Base-by-base conservation (phyloP, 2,888 invertebrate genomes). In the Synergus gifuensis region DNA sequence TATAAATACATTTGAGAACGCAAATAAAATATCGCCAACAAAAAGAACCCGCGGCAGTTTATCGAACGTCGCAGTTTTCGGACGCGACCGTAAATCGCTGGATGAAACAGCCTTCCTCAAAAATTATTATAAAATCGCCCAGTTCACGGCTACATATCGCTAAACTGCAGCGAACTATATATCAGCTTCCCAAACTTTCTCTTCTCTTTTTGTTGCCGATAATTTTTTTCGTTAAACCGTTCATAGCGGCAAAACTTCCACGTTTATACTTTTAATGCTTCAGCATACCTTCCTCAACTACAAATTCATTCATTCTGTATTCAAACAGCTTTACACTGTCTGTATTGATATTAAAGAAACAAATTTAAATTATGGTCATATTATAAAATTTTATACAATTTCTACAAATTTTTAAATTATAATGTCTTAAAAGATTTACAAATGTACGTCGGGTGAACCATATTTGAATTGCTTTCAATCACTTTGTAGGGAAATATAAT, bases 1-100 rank as follows among this genome's bases (percentile, higher is more conserved):
- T 79, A 44, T 77, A 83, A 78, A 83, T 82, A 84, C 82, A 82
- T 84, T 86, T 81, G 49, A 78, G 66, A 78, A 78, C 79, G 84
- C 85, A 85, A 87, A 88, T 88, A 88, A 88, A 88, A 86, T 88
- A 87, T 86, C 85, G 82, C 78, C 82, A 82, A 78, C 81, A 86
- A 86, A 86, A 85, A 85, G 84, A 83, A 82, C 73, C 81, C 81
- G 77, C 78, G 76, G 83, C 84, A 86, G 85, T 88, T 88, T 87
- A 88, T 87, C 84, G 86, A 86, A 87, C 85, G 79, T 84, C 81
- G 79, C 76, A 79, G 78, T 82, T 77, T 76, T 76, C 58, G 60
- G 62, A 77, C 42, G 64, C 46, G 82, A 77, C 83, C 86, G 82
- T 88, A 88, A 88, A 88, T 88, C 80, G 83, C 66, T 81, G 85